Evolutionary conservation across 2,888 invertebrate species (phyloP).

Genomic region (Drosophila prolongata): DNA sequence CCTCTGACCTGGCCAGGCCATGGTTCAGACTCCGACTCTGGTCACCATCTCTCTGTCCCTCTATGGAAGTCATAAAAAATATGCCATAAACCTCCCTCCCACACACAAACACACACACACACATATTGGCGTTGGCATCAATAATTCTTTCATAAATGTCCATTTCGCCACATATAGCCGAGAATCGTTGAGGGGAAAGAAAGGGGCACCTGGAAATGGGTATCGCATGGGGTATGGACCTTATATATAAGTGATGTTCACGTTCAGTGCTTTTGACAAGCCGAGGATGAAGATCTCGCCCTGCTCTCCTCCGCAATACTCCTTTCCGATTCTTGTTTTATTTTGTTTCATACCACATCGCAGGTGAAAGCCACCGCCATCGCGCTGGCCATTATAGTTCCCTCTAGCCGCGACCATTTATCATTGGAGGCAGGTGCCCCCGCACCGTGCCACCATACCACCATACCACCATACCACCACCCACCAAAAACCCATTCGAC

Average conservation of each 20-base stretch:
- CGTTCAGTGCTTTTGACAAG: slow-evolving; percentile 73
- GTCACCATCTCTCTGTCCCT: slow-evolving; percentile 32
- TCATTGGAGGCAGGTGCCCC: slow-evolving; percentile 50
- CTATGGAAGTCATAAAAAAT: slow-evolving; percentile 68
- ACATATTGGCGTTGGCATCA: slow-evolving; percentile 68
- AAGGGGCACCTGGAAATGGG: slow-evolving; percentile 20
- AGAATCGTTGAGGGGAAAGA: slow-evolving; percentile 51
- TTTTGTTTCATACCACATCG: slow-evolving; percentile 42
- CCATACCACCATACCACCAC: not conserved
- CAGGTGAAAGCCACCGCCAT: slow-evolving; percentile 71
- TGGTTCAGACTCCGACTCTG: slow-evolving; percentile 35
- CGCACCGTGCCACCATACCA: not conserved
- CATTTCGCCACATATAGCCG: slow-evolving; percentile 80
- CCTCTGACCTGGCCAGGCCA: slow-evolving; percentile 54
- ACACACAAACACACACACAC: slow-evolving; percentile 33
- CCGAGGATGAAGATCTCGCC: slow-evolving; percentile 40
- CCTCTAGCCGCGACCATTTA: slow-evolving; percentile 72
- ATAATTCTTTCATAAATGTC: slow-evolving; percentile 82
- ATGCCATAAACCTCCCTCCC: slow-evolving; percentile 63
- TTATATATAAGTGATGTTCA: slow-evolving; percentile 67
- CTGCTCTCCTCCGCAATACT: slow-evolving; percentile 10
- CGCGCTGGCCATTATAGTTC: slow-evolving; percentile 67
- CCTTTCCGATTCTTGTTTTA: slow-evolving; percentile 34
- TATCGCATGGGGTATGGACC: slow-evolving; percentile 1
- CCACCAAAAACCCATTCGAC: slow-evolving; percentile 22